Evolutionary conservation across 2,888 invertebrate genomes (phyloP).

Genomic region (Saturnia pavonia): DNA sequence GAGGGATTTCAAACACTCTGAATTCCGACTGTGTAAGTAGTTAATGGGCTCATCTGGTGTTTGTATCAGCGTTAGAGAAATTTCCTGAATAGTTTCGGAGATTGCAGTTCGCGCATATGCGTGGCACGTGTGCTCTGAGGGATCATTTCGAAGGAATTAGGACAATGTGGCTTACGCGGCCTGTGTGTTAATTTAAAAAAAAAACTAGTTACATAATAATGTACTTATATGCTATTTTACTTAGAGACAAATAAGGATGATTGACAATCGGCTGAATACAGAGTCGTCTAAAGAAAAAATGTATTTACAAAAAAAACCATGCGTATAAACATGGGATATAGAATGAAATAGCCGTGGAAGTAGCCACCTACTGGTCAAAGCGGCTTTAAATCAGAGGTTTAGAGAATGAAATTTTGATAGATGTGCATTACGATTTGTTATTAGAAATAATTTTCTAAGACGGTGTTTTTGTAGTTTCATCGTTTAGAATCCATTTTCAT

Average conservation of each 20-base stretch:
- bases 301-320: no score
- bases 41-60: background rate
- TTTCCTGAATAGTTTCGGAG: constrained; percentile 1
- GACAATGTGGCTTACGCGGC: background rate
- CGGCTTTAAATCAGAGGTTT: no score
- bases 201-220: background rate
- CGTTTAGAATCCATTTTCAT: no score
- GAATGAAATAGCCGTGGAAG: no score
- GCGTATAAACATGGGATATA: no score
- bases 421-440: no score
- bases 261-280: background rate
- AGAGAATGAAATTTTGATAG: no score
- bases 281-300: no score
- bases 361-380: no score
- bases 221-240: background rate
- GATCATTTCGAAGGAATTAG: background rate
- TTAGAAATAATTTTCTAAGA: no score
- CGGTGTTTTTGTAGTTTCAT: no score
- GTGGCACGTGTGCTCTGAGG: background rate
- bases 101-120: background rate
- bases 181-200: background rate
- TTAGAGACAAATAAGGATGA: background rate
- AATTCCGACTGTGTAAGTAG: background rate
- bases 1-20: background rate
- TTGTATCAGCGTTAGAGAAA: background rate